phyloP scores from a whole-genome alignment of 2,797 vertebrate species.

The Amblyopsis hoosieri region DNA sequence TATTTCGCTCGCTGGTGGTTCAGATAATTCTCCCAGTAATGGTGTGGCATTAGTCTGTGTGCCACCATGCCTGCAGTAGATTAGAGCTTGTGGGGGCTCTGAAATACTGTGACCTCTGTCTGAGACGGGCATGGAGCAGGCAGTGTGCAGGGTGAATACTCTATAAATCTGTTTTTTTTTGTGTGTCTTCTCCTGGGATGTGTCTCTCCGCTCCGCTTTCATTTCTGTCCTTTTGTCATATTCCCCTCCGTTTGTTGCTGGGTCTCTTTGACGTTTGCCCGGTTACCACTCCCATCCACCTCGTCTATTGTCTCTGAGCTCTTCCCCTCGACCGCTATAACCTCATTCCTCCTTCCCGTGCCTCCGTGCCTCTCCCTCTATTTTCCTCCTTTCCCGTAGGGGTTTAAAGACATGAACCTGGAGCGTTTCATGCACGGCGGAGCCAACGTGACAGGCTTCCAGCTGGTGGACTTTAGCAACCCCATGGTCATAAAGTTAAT shows the following conservation, averaged over 20 bases:
- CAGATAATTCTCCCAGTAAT: constrained; percentile 25
- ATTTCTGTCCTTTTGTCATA: constrained; percentile 1
- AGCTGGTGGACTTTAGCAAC: constrained; percentile 96
- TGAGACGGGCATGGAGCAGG: neutral
- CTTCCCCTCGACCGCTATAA: neutral
- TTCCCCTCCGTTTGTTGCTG: neutral
- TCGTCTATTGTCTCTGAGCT: constrained; percentile 12
- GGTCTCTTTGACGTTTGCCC: too few relatives aligned
- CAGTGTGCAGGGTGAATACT: constrained; percentile 28
- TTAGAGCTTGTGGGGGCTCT: too few relatives aligned
- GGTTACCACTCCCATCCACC: too few relatives aligned
- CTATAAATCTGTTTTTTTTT: constrained; percentile 36
- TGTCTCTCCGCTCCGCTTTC: constrained; percentile 6
- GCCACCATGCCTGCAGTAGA: too few relatives aligned
- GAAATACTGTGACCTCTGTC: neutral
- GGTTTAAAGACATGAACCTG: constrained; percentile 97
- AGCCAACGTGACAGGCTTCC: constrained; percentile 97
- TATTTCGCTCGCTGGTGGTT: constrained; percentile 12
- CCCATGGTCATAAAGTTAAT: constrained; percentile 96
- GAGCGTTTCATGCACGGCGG: constrained; percentile 98
- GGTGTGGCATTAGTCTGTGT: constrained; percentile 29
- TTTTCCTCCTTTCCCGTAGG: constrained; percentile 69
- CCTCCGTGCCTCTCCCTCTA: neutral
- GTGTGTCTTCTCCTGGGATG: constrained; percentile 29
- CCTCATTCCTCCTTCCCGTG: neutral